Evolutionary conservation across 2,888 invertebrate genomes (phyloP).

Genomic region (Phortica okadai): DNA sequence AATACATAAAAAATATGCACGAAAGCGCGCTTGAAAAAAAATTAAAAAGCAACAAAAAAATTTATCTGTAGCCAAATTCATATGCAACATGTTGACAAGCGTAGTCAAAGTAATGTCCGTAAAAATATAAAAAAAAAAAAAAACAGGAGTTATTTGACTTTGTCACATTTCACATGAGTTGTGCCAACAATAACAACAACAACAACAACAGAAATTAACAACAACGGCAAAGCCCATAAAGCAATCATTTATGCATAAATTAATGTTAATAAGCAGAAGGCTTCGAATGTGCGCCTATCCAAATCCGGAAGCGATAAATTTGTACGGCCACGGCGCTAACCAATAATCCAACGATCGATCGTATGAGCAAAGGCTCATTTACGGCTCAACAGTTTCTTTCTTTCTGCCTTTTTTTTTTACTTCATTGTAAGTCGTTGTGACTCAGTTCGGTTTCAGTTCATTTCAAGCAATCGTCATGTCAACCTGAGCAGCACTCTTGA

Average conservation of each 20-base stretch:
- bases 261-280: conserved; percentile 7
- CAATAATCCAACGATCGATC: background rate
- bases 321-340: conserved; percentile 23
- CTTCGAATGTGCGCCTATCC: background rate
- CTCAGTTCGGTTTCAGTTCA: conserved; percentile 5
- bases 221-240: background rate
- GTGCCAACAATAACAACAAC: background rate
- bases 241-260: conserved; percentile 21
- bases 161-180: conserved; percentile 13
- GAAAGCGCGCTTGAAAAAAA: background rate
- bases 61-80: background rate
- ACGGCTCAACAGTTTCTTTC: conserved; percentile 14
- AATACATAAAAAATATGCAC: conserved; percentile 40
- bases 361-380: background rate
- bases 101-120: conserved; percentile 12
- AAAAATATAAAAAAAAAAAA: background rate
- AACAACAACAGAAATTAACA: background rate
- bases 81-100: conserved; percentile 23
- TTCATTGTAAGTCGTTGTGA: conserved; percentile 14
- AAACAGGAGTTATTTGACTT: background rate
- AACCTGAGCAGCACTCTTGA: background rate
- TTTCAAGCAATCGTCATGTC: background rate
- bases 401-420: background rate
- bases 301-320: conserved; percentile 70
- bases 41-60: background rate